phyloP scores from a whole-genome alignment of 2,797 vertebrate genomes.

The Sarcophilus harrisii region DNA sequence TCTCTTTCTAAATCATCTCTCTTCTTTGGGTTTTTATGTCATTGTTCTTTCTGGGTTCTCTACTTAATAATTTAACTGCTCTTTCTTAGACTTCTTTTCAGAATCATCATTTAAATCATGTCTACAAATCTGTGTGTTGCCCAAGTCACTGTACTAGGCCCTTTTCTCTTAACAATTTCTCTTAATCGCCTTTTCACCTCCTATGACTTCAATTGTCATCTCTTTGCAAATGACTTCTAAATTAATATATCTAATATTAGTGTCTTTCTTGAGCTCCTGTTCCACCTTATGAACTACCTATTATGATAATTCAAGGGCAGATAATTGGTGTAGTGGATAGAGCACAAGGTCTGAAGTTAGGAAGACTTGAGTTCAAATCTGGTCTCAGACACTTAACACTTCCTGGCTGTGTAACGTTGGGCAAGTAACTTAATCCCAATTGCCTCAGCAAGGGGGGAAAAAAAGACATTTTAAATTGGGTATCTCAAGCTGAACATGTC shows the following conservation, averaged over 20 bases:
- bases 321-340: no score
- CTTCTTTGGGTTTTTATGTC: not conserved
- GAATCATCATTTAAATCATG: no score
- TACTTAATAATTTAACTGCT: not conserved
- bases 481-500: not conserved
- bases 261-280: not conserved
- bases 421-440: no score
- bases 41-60: not conserved
- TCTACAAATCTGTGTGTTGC: not conserved
- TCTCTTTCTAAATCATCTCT: not conserved
- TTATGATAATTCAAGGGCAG: not conserved
- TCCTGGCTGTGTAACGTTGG: no score
- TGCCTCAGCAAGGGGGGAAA: no score
- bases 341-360: no score
- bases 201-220: not conserved
- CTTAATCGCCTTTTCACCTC: not conserved
- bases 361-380: no score
- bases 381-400: no score
- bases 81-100: not conserved
- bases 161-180: not conserved
- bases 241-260: not conserved
- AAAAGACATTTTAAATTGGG: not conserved
- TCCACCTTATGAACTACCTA: not conserved
- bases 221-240: not conserved
- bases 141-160: not conserved